Evolutionary conservation across 2,113 vertebrate genomes (phyloP).

Genomic region (Aptenodytes forsteri): DNA sequence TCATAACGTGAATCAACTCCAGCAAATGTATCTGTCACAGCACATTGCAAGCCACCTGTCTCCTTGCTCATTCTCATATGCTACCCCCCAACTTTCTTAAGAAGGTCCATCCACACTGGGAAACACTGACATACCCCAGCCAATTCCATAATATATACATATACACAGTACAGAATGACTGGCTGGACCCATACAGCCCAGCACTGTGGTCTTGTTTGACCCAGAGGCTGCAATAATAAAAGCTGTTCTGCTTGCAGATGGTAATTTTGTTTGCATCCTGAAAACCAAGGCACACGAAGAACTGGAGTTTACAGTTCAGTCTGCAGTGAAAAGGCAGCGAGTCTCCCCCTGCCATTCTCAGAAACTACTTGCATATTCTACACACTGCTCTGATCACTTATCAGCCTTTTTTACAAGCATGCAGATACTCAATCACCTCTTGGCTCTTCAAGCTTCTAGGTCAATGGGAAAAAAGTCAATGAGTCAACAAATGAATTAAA

Average conservation of each 20-base stretch:
- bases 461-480: not conserved
- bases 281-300: not conserved
- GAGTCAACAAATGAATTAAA: not conserved
- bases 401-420: not conserved
- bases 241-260: not conserved
- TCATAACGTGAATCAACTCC: not conserved
- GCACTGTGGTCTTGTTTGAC: not conserved
- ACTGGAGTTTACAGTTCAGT: not conserved
- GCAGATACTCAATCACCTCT: not conserved
- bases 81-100: not conserved
- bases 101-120: not conserved
- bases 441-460: not conserved
- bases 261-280: not conserved
- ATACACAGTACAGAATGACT: fast-evolving
- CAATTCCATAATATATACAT: not conserved
- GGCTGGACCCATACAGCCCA: not conserved
- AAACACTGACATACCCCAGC: not conserved
- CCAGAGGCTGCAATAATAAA: not conserved
- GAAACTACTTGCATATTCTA: not conserved
- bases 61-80: not conserved
- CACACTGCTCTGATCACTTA: not conserved
- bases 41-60: not conserved
- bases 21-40: not conserved
- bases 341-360: not conserved
- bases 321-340: not conserved